phyloP scores from a whole-genome alignment of 2,888 invertebrate species.

The Acronicta leporina region DNA sequence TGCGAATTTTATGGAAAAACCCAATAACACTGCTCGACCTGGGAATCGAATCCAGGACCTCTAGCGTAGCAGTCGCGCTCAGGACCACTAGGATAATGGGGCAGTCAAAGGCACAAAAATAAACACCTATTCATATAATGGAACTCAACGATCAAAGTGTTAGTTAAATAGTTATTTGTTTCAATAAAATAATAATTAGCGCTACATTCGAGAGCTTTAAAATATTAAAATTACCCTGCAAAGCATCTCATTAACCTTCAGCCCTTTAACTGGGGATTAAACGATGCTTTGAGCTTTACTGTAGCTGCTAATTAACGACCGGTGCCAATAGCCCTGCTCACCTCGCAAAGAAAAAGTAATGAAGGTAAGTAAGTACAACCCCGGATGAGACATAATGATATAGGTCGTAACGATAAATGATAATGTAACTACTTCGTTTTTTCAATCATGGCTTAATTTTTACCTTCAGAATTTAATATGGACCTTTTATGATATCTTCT shows the following conservation, averaged over 20 bases:
- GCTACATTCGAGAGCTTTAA: not conserved
- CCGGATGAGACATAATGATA: conserved; percentile 25
- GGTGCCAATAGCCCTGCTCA: conserved; percentile 13
- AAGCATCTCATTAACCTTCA: not conserved
- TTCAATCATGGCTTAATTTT: conserved; percentile 14
- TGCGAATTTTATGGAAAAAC: too few relatives aligned
- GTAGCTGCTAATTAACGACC: conserved; percentile 26
- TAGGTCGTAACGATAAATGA: conserved; percentile 6
- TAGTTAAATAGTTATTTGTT: not conserved
- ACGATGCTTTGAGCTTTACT: conserved; percentile 3
- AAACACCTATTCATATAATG: too few relatives aligned
- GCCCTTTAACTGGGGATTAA: not conserved
- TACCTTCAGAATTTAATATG: conserved; percentile 15
- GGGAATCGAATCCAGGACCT: too few relatives aligned
- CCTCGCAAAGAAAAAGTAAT: conserved; percentile 21
- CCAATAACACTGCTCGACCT: too few relatives aligned
- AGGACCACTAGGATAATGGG: too few relatives aligned
- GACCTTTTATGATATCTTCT: not conserved
- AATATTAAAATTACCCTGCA: not conserved
- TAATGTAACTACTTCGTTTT: conserved; percentile 15
- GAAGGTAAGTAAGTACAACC: conserved; percentile 3
- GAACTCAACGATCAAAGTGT: too few relatives aligned
- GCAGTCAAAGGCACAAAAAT: too few relatives aligned
- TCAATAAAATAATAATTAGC: not conserved
- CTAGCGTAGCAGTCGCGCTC: too few relatives aligned